Conservation (phyloP, 1,140 invertebrate genomes). For the Eumeta japonica region DNA sequence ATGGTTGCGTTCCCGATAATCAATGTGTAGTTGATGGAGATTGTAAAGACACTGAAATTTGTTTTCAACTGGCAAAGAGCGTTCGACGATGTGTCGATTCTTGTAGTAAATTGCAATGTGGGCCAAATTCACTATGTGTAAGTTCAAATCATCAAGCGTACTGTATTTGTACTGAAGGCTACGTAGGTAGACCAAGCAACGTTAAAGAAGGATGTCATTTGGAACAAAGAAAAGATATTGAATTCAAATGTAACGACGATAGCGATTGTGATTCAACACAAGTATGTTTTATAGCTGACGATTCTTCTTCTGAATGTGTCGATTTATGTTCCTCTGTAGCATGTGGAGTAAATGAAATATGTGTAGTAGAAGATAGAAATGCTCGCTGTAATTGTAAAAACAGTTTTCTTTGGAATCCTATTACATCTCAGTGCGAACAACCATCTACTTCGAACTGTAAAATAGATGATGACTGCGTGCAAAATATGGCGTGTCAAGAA, state of each 20-base stretch:
- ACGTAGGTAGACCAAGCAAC: conserved; percentile 76
- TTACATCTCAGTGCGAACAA: conserved; percentile 77
- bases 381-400: conserved; percentile 76
- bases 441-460: conserved; percentile 80
- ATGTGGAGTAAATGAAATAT: conserved; percentile 80
- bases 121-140: conserved; percentile 84
- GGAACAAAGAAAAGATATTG: conserved; percentile 56
- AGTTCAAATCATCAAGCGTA: conserved; percentile 78
- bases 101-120: conserved; percentile 83
- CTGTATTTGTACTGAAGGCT: conserved; percentile 81
- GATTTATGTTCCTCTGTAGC: conserved; percentile 76
- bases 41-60: conserved; percentile 79
- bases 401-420: conserved; percentile 79
- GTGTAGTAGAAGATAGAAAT: conserved; percentile 64
- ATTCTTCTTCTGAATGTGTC: conserved; percentile 67
- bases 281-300: conserved; percentile 60
- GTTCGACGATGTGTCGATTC: conserved; percentile 80
- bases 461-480: conserved; percentile 69
- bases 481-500: conserved; percentile 68
- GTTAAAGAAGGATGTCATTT: conserved; percentile 74
- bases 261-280: conserved; percentile 69
- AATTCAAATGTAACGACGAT: conserved; percentile 66
- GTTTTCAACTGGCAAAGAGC: conserved; percentile 77
- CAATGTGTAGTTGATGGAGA: conserved; percentile 78
- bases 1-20: conserved; percentile 69